Evolutionary conservation across 2,113 vertebrate genomes (phyloP), one percentile per base, ranked within the genome.

Genomic region (Laticauda colubrina): DNA sequence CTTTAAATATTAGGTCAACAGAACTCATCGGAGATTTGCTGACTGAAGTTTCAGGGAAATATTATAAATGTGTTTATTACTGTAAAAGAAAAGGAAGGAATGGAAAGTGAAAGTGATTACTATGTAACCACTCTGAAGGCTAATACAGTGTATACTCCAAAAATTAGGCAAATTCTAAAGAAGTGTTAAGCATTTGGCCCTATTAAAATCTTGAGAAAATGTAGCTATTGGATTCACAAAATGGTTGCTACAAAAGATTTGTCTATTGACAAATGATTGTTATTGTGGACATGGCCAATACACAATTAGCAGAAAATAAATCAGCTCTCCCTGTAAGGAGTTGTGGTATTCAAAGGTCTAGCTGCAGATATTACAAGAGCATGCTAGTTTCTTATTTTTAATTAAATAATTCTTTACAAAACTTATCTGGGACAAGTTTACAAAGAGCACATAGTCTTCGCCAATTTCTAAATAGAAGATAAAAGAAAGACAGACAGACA

Each of bases 1-100:
- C 69, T 97, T 95, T 93, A 94, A 95, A 91, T 56, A 57, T 94
- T 87, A 61, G 48, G 95, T 1, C 94, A 96, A 91, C 64, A 81
- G 92, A 94, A 96, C 94, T 91, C 88, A 97, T 93, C 81, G 94
- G 89, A 94, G 92, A 90, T 89, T 34, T 69, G 6, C 89, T 91
- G 69, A 95, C 64, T 69, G n/a, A 93, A 81, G 24, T 89, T 43
- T 34, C 21, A 39, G n/a, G 34, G 34, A 56, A 89, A 11, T 34
- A 23, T 43, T 88, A 0, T 6, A 85, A 93, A 26, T 39, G 23
- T 51, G 29, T 93, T 8, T 90, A 24, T 8, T 92, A 54, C 34
- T 94, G 1, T 20, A 39, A 90, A 81, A 56, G 54, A 43, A 64
- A 91, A 89, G 5, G 69, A 59, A 29, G 89, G 91, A 93, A 92